Percentiles rank a stretch among this genome's conserved stretches.
Conservation (phyloP, 2,888 invertebrate species). For the Idaea dimidiata region DNA sequence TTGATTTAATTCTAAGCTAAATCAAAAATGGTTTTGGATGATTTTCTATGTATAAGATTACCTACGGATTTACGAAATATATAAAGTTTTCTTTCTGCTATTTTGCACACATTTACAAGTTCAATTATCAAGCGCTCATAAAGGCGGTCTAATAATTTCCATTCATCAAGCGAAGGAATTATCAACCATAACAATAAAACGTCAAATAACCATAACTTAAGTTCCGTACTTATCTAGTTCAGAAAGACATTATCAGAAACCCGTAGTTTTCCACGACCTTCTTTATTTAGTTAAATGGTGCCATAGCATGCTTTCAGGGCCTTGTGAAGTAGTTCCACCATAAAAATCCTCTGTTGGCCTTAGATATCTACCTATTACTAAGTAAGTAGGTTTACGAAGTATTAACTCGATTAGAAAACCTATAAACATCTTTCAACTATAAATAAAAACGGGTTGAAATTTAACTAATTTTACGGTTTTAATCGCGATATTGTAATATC, state of each 20-base stretch:
- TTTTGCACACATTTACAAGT: too few species aligned
- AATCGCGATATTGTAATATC: too few species aligned
- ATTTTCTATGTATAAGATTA: too few species aligned
- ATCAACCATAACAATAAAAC: not conserved
- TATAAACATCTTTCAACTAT: not conserved
- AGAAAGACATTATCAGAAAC: not conserved
- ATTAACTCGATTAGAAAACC: constrained; percentile 17
- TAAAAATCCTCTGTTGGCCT: constrained; percentile 17
- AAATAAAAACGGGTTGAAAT: not conserved
- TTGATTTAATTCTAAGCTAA: too few species aligned
- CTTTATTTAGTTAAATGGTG: constrained; percentile 16
- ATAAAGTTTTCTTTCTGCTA: too few species aligned
- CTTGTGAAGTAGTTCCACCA: constrained; percentile 10
- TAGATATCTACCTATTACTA: constrained; percentile 17
- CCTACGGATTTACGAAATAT: too few species aligned
- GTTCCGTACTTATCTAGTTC: not conserved
- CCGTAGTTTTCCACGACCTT: constrained; percentile 15
- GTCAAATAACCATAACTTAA: not conserved
- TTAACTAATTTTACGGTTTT: too few species aligned
- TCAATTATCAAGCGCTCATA: too few species aligned
- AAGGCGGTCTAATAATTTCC: too few species aligned
- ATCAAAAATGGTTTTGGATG: too few species aligned
- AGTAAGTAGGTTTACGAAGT: constrained; percentile 15
- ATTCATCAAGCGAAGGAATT: too few species aligned
- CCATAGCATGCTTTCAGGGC: constrained; percentile 14